Evolutionary conservation across 2,113 vertebrate species (phyloP).

Genomic region (Psittacara wagleri): DNA sequence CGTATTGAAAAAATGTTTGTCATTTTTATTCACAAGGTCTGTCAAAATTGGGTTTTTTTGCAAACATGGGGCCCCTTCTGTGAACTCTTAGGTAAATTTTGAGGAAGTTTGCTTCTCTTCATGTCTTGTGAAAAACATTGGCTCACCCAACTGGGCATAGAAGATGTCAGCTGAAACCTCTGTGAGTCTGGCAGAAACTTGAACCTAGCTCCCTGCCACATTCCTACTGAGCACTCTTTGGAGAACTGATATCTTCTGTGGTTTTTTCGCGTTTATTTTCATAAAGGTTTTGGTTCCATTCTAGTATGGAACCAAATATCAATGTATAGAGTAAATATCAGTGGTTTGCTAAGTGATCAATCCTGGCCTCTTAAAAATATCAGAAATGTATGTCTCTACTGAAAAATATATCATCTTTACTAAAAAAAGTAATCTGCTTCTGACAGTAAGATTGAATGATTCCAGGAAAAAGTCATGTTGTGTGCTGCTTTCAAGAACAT

Average conservation of each 20-base stretch:
- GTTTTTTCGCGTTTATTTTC: background rate
- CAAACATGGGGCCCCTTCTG: background rate
- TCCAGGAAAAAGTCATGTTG: background rate
- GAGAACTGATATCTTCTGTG: background rate
- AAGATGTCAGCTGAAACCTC: background rate
- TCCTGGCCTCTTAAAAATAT: background rate
- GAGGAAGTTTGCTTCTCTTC: background rate
- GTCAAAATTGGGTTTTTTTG: background rate
- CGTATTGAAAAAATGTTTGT: background rate
- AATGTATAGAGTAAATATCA: background rate
- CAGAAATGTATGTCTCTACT: background rate
- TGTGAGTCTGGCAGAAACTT: background rate
- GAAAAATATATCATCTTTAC: background rate
- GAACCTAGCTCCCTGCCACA: background rate
- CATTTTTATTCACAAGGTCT: background rate
- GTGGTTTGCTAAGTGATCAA: background rate
- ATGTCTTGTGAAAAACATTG: background rate
- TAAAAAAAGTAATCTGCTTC: background rate
- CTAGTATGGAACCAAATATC: background rate
- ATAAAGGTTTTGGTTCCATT: background rate
- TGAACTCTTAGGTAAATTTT: background rate
- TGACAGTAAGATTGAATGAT: background rate
- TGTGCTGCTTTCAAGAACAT: background rate
- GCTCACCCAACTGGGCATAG: background rate
- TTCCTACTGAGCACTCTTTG: background rate